Evolutionary conservation across 2,113 vertebrate species (phyloP), one percentile per base, ranked within the genome.

Genomic region (Archocentrus centrarchus): DNA sequence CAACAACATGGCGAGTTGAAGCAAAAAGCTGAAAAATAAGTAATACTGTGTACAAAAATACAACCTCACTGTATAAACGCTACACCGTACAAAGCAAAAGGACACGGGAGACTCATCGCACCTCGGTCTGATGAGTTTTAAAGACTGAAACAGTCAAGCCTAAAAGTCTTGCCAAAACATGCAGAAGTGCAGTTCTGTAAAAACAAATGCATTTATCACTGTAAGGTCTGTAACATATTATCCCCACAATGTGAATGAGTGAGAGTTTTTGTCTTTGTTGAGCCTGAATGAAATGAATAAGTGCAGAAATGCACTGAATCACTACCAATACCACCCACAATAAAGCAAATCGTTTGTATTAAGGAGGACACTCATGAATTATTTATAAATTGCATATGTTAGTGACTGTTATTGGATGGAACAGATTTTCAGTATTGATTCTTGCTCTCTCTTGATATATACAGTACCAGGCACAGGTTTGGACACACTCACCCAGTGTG

Each of bases 1-100:
- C 84, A 91, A 88, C 75, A 85, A 89, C 77, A 86, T 44, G 85
- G 76, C 64, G 80, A 87, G 80, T 81, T 92, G 84, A 91, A 89
- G 86, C 90, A 64, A 58, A 58, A 86, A 88, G 89, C 89, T 68
- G 73, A 88, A 92, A 93, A 92, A 92, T 84, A 91, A 92, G 88
- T 76, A 87, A 84, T 64, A 86, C 79, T 88, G 81, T 91, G 88
- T 93, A 92, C 92, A 94, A 94, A 95, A 94, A 94, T 93, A 95
- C 93, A 86, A 91, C 84, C 79, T 93, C 89, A 93, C 91, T 88
- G 87, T 93, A 93, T 87, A 92, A 93, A 93, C 10, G 89, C 80
- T 79, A 87, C 87, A 88, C 60, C 75, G 50, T 75, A 92, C 88
- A 90, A 88, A 90, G 80, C 86, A 66, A 83, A 91, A 73, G 53